phyloP scores from a whole-genome alignment of 2,797 vertebrate genomes.

The Cheracebus regulus region DNA sequence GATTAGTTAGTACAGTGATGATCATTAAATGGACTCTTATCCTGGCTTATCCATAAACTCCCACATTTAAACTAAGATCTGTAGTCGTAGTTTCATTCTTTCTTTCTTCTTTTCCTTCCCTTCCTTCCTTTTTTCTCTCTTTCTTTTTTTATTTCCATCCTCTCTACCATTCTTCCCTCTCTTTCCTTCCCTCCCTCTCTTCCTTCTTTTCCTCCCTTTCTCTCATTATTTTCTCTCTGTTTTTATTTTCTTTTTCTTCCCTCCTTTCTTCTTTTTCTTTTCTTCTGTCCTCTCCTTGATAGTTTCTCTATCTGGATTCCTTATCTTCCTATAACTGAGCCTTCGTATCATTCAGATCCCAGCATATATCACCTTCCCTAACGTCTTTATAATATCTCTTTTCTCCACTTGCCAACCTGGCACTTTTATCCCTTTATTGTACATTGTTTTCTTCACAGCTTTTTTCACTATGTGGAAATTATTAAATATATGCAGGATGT shows the following conservation, averaged over 20 bases:
- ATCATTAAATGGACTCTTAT: not conserved
- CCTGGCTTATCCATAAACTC: not conserved
- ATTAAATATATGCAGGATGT: not conserved
- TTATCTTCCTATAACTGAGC: not conserved
- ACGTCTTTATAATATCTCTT: not conserved
- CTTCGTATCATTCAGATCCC: not conserved
- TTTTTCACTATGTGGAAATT: not conserved
- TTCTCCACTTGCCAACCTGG: not conserved
- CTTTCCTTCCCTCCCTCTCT: no score
- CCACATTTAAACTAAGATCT: not conserved
- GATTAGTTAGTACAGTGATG: not conserved
- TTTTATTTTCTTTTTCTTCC: no score
- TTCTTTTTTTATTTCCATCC: not conserved
- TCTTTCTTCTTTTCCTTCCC: not conserved
- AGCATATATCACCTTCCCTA: not conserved
- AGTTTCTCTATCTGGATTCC: not conserved
- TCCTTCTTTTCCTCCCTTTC: not conserved
- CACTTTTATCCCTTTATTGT: not conserved
- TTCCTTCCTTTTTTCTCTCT: not conserved
- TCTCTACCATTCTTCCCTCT: not conserved
- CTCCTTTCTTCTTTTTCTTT: not conserved
- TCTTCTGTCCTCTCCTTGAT: not conserved
- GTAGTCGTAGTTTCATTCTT: not conserved
- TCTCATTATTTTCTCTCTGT: not conserved
- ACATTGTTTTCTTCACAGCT: not conserved